A percentile compares a stretch with the other conserved stretches of the same genome.
phyloP scores from a whole-genome alignment of 92 coral and sea anemone genomes.

The Porites rus region DNA sequence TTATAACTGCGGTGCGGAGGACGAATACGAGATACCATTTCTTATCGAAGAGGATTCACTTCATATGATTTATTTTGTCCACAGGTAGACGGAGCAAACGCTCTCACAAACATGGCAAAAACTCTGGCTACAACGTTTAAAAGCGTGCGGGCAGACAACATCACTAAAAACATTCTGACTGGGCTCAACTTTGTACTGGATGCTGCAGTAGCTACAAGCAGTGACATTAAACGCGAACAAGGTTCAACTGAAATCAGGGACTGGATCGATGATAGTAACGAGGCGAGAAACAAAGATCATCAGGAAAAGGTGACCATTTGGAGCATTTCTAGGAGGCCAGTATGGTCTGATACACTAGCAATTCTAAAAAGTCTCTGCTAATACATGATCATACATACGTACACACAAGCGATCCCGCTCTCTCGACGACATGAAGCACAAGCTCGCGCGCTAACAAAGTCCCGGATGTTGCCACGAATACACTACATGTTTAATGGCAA shows the following conservation, averaged over 20 bases:
- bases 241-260: conserved; percentile 41
- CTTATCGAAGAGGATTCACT: not conserved
- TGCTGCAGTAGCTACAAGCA: conserved; percentile 56
- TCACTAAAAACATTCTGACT: conserved; percentile 50
- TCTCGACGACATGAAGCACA: too few species aligned
- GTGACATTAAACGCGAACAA: conserved; percentile 40
- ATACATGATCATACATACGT: too few species aligned
- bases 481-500: too few species aligned
- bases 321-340: not conserved
- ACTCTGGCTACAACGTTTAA: conserved; percentile 49
- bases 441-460: too few species aligned
- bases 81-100: conserved; percentile 69
- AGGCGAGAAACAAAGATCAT: conserved; percentile 47
- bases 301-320: conserved; percentile 49
- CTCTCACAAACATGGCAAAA: conserved; percentile 62
- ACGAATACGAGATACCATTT: not conserved
- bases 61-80: not conserved
- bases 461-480: too few species aligned
- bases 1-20: not conserved
- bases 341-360: too few species aligned
- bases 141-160: conserved; percentile 39
- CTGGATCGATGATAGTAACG: conserved; percentile 75
- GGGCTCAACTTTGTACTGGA: conserved; percentile 67
- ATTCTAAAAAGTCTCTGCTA: too few species aligned
- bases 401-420: too few species aligned